Evolutionary conservation across 2,888 invertebrate genomes (phyloP).

Genomic region (Marronus borbonicus): DNA sequence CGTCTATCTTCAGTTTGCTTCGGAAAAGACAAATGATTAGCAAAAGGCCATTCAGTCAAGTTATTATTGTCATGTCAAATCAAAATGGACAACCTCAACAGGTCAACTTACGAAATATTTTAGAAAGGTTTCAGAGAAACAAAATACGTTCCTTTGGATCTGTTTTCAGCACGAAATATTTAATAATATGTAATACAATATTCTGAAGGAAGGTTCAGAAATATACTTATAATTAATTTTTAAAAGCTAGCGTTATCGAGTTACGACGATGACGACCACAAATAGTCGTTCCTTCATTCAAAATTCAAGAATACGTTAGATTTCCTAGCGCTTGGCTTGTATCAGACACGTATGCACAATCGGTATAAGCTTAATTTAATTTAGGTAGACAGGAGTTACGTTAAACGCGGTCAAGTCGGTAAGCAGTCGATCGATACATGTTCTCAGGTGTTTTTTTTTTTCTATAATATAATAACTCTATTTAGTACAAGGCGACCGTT

Average conservation of each 20-base stretch:
- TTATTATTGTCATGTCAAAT: neutral
- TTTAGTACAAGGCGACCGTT: neutral
- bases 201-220: neutral
- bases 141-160: neutral
- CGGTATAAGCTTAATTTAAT: neutral
- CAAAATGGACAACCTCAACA: neutral
- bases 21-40: too few species aligned
- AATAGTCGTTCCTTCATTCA: neutral
- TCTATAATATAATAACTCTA: constrained; percentile 15
- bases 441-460: neutral
- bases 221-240: constrained; percentile 12
- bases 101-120: neutral
- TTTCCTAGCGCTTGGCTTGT: neutral
- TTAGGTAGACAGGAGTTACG: constrained; percentile 5
- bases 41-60: too few species aligned
- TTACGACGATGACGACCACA: neutral
- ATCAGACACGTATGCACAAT: neutral
- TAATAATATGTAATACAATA: neutral
- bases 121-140: neutral
- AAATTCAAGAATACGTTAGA: neutral
- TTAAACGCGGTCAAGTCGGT: neutral
- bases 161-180: neutral
- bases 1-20: too few species aligned
- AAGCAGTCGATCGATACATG: neutral
- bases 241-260: constrained; percentile 5